Evolutionary conservation across 2,113 vertebrate species (phyloP).

Genomic region (Anarrhichthys ocellatus): DNA sequence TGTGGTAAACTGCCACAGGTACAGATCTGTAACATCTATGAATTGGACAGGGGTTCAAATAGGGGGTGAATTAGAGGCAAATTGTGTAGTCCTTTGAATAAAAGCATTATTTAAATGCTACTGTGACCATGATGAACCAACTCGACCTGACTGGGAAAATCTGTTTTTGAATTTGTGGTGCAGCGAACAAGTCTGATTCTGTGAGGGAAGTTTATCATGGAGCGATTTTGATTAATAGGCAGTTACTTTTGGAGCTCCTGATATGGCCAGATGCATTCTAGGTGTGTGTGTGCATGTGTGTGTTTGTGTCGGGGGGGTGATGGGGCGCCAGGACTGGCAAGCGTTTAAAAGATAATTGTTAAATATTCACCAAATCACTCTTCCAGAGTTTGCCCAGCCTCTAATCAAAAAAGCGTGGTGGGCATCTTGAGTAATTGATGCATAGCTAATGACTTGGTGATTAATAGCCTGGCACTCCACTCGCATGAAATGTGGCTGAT

Average conservation of each 20-base stretch:
- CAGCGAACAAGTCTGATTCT: background rate
- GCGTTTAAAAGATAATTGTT: constrained; percentile 62
- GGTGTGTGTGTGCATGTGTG: constrained; percentile 2
- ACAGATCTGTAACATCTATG: background rate
- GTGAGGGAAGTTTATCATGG: constrained; percentile 3
- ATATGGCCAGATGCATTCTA: constrained; percentile 15
- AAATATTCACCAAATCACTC: constrained; percentile 71
- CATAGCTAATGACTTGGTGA: constrained; percentile 76
- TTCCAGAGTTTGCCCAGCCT: constrained; percentile 60
- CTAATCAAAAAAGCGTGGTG: constrained; percentile 67
- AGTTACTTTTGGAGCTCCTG: constrained; percentile 4
- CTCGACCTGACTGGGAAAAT: background rate
- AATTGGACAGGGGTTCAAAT: background rate
- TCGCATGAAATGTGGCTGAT: constrained; percentile 56
- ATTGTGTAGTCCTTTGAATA: background rate
- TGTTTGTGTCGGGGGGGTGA: background rate
- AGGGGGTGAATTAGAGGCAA: background rate
- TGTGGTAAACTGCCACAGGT: background rate
- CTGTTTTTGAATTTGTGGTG: constrained; percentile 3
- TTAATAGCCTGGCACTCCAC: constrained; percentile 68
- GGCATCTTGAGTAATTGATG: constrained; percentile 74
- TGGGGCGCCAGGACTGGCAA: constrained; percentile 30
- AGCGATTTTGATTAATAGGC: constrained; percentile 15
- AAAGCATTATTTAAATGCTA: background rate
- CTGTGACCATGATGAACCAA: background rate